Conservation (phyloP, 1,140 invertebrate species). For the Calephelis virginiensis region DNA sequence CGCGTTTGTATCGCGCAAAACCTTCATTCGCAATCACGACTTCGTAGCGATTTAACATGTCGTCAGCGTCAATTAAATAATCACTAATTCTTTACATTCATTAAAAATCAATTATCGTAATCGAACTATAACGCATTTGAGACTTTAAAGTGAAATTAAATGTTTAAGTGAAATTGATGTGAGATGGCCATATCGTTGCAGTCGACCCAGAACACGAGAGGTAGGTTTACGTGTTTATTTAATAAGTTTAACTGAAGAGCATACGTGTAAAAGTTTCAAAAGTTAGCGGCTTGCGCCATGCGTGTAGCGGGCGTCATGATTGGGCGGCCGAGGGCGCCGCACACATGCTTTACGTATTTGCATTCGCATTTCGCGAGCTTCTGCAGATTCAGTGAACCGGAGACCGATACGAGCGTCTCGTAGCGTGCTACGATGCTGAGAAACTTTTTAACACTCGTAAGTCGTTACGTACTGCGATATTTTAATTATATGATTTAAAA, state of each 20-base stretch:
- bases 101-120: slow-evolving; percentile 19
- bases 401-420: slow-evolving; percentile 55
- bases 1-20: slow-evolving; percentile 50
- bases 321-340: slow-evolving; percentile 48
- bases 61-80: slow-evolving; percentile 20
- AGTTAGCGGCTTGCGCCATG: slow-evolving; percentile 61
- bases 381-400: slow-evolving; percentile 74
- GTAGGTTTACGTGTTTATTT: slow-evolving; percentile 48
- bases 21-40: slow-evolving; percentile 56
- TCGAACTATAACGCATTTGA: slow-evolving; percentile 25
- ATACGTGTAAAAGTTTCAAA: slow-evolving; percentile 67
- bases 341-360: slow-evolving; percentile 69
- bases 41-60: slow-evolving; percentile 57
- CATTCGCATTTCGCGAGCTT: slow-evolving; percentile 63
- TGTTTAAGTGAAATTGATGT: slow-evolving; percentile 62
- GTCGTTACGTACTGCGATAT: background rate
- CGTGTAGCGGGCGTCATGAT: slow-evolving; percentile 57
- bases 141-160: slow-evolving; percentile 48
- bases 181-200: slow-evolving; percentile 77
- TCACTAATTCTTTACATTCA: slow-evolving; percentile 4
- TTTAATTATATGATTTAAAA: background rate
- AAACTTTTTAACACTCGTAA: slow-evolving; percentile 18
- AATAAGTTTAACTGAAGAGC: slow-evolving; percentile 38
- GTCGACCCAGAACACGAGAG: slow-evolving; percentile 72
- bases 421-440: slow-evolving; percentile 51